Conservation (phyloP, 2,113 vertebrate species). For the Siniperca knerii region DNA sequence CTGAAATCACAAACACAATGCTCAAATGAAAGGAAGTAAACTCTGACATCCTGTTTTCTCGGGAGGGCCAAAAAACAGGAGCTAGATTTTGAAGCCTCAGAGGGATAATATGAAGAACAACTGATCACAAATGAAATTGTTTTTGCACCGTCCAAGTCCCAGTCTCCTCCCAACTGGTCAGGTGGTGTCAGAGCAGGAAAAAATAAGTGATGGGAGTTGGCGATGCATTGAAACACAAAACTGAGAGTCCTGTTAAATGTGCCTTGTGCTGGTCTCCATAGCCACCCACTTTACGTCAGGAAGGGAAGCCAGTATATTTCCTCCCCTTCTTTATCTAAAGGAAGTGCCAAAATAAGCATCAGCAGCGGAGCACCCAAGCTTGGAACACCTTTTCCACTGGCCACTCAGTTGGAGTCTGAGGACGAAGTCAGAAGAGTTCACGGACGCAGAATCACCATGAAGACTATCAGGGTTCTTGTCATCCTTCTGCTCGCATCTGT, state of each 20-base stretch:
- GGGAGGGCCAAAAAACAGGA: slow-evolving; percentile 33
- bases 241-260: slow-evolving; percentile 36
- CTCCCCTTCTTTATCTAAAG: slow-evolving; percentile 78
- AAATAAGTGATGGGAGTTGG: slow-evolving; percentile 63
- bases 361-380: slow-evolving; percentile 25
- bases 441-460: slow-evolving; percentile 60
- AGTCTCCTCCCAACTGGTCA: slow-evolving; percentile 23
- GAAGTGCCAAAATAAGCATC: slow-evolving; percentile 80
- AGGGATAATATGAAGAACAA: not conserved
- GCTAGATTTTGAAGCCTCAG: slow-evolving; percentile 13
- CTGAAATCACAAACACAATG: slow-evolving; percentile 64
- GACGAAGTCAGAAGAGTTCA: slow-evolving; percentile 38
- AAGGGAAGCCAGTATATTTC: slow-evolving; percentile 77
- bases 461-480: slow-evolving; percentile 44
- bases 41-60: slow-evolving; percentile 77
- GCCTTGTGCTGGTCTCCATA: slow-evolving; percentile 38
- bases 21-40: slow-evolving; percentile 74
- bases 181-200: slow-evolving; percentile 59
- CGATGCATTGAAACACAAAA: slow-evolving; percentile 41
- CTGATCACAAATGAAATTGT: not conserved
- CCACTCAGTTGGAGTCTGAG: slow-evolving; percentile 30
- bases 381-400: slow-evolving; percentile 61
- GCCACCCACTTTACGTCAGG: slow-evolving; percentile 67
- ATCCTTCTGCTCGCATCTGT: slow-evolving; percentile 51
- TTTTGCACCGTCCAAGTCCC: not conserved